Percentiles rank a stretch among this genome's conserved stretches.
Evolutionary conservation across 1,140 invertebrate genomes (phyloP).

Genomic region (Pararge aegeria): DNA sequence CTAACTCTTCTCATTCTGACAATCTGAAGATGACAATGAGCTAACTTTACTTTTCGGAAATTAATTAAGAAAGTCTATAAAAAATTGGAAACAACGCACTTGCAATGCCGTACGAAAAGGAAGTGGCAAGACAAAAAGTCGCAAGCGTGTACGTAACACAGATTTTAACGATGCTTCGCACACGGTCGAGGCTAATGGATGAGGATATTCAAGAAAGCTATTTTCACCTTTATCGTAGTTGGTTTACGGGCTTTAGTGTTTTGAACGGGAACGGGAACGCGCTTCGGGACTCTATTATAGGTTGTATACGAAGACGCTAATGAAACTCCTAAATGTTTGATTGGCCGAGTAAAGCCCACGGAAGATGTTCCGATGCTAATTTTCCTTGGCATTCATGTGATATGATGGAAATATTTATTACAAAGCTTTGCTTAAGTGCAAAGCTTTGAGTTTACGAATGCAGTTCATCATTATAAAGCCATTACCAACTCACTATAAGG

Average conservation of each 20-base stretch:
- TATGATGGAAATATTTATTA: no score
- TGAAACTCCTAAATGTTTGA: slow-evolving; percentile 11
- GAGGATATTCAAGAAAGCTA: background rate
- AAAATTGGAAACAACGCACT: no score
- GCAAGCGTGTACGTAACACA: background rate
- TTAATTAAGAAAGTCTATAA: no score
- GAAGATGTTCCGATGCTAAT: background rate
- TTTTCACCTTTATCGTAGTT: background rate
- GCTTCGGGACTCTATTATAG: background rate
- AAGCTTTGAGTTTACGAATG: no score
- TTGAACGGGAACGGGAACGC: background rate
- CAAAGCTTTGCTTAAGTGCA: no score
- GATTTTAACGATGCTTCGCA: slow-evolving; percentile 1
- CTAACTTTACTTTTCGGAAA: no score
- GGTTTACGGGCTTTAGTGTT: background rate
- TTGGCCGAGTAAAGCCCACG: background rate
- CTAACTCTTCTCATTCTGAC: no score
- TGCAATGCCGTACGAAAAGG: no score
- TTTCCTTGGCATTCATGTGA: background rate
- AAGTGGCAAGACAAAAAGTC: background rate
- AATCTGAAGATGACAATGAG: no score
- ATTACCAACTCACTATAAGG: no score
- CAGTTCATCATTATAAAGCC: no score
- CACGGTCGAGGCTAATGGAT: background rate
- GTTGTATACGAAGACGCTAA: slow-evolving; percentile 2